Evolutionary conservation across 2,888 invertebrate species (phyloP), one percentile per base, ranked within the genome.

Genomic region (Euspilapteryx auroguttella): DNA sequence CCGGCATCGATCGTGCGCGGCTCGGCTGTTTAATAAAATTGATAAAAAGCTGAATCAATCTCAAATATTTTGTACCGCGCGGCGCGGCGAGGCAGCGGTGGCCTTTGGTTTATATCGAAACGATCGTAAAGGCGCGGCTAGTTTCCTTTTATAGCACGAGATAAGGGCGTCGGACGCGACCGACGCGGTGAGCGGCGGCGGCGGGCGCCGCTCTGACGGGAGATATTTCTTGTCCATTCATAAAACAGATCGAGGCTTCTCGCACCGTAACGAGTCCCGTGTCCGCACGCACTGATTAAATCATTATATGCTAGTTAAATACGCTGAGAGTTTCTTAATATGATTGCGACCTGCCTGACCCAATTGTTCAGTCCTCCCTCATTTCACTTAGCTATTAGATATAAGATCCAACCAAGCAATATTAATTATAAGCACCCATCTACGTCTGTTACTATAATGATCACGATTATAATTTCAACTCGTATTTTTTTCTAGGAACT

Each of bases 401-500:
- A n/a, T n/a, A n/a, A n/a, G n/a, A n/a, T n/a, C n/a, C n/a, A n/a
- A n/a, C n/a, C n/a, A n/a, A n/a, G n/a, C n/a, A n/a, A n/a, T n/a
- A n/a, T n/a, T n/a, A n/a, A n/a, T n/a, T n/a, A n/a, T n/a, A n/a
- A n/a, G n/a, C n/a, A n/a, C n/a, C n/a, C n/a, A n/a, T n/a, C n/a
- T n/a, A n/a, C n/a, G n/a, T n/a, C n/a, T n/a, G n/a, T 20, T 17
- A 17, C 17, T 17, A 17, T 17, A 6, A 17, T 6, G 5, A 6
- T 8, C 17, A 17, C 17, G 5, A 5, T 17, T 6, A 6, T 17
- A 17, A 17, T 17, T 17, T 17, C 17, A 5, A 17, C 8, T 8
- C 17, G 17, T 17, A 17, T 17, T 17, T 8, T 8, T 17, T 17
- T 58, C 31, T 54, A 91, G 90, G 90, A 91, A 77, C 84, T 92